Percentiles rank a stretch among this genome's conserved stretches.
phyloP scores from a whole-genome alignment of 2,797 vertebrate genomes.

The Hyperoplus lanceolatus region DNA sequence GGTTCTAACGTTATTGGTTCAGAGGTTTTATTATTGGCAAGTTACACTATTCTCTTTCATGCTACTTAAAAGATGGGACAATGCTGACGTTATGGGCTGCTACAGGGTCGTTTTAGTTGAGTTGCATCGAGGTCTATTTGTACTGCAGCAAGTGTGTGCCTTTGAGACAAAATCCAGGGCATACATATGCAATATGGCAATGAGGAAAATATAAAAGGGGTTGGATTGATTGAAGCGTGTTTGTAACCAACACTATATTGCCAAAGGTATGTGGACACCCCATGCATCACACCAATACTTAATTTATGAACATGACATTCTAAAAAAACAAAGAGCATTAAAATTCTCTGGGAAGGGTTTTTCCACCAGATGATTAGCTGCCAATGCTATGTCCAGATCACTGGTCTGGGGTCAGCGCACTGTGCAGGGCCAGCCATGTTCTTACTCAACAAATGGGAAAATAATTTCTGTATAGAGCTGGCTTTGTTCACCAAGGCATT shows the following conservation, averaged over 20 bases:
- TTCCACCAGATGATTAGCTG: background rate
- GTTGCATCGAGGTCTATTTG: background rate
- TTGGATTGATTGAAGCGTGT: background rate
- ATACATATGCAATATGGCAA: background rate
- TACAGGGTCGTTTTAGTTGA: too few relatives aligned
- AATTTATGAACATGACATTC: background rate
- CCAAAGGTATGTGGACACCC: background rate
- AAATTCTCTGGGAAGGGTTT: too few relatives aligned
- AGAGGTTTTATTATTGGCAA: too few relatives aligned
- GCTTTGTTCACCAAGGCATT: too few relatives aligned
- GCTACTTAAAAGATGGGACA: too few relatives aligned
- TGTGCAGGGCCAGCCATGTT: background rate
- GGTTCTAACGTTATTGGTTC: too few relatives aligned
- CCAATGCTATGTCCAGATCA: too few relatives aligned
- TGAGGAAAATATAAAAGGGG: background rate
- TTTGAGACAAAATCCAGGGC: conserved; percentile 7
- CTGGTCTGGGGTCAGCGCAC: too few relatives aligned
- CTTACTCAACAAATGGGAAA: background rate
- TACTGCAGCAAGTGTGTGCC: background rate
- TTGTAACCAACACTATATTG: background rate
- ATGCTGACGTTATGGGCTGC: too few relatives aligned
- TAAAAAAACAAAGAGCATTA: background rate
- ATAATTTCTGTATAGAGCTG: background rate
- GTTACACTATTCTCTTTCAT: too few relatives aligned
- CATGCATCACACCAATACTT: background rate